These are phyloP conservation scores for Latheticus oryzae DNA, from an alignment of 2,888 invertebrate genomes.

Conservation along the genomic window DNA sequence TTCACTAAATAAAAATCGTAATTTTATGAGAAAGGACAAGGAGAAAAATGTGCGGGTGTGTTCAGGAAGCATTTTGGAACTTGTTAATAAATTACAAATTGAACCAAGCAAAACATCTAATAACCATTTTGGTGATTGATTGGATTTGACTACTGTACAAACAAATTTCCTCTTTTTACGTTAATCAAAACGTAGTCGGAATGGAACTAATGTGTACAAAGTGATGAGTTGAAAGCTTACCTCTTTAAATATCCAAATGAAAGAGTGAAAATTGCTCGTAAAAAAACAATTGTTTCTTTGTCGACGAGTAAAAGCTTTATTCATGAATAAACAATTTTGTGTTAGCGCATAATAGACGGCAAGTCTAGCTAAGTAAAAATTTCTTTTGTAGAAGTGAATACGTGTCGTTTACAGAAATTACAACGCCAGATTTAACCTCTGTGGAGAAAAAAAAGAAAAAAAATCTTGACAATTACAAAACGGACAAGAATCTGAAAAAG, in stretches of 20 bases:
- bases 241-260: conserved; percentile 3
- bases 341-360: background rate
- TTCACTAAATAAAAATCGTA: conserved; percentile 17
- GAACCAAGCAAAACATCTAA: conserved; percentile 17
- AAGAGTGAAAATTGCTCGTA: conserved; percentile 12
- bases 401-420: conserved; percentile 4
- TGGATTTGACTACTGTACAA: conserved; percentile 11
- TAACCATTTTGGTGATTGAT: conserved; percentile 22
- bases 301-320: conserved; percentile 7
- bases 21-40: conserved; percentile 19
- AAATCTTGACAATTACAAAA: too few species aligned
- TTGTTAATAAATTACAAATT: conserved; percentile 22
- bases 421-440: conserved; percentile 1
- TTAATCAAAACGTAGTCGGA: conserved; percentile 21
- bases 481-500: too few species aligned
- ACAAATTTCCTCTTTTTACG: conserved; percentile 16
- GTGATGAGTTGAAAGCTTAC: conserved; percentile 16
- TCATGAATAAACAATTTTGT: conserved; percentile 14
- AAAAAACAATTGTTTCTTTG: conserved; percentile 14
- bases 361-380: background rate
- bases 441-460: background rate
- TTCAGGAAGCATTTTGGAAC: conserved; percentile 38
- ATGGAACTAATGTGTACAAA: conserved; percentile 20
- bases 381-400: background rate
- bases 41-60: conserved; percentile 38